These are phyloP conservation scores for Acronicta leporina DNA, from an alignment of 2,888 invertebrate species.

Conservation along the genomic window DNA sequence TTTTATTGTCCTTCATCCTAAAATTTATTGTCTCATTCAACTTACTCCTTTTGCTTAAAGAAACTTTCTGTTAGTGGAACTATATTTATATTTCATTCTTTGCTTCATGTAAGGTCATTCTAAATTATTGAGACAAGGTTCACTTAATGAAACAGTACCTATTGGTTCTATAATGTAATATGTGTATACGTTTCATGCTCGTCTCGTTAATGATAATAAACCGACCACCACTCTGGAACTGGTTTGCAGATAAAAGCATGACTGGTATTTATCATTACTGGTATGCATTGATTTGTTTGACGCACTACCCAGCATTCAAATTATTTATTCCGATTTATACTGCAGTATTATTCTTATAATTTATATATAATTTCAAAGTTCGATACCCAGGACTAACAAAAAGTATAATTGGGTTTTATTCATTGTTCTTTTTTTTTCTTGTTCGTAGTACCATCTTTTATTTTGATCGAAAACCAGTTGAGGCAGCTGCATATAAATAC, in stretches of 20 bases:
- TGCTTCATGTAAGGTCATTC: slow-evolving; percentile 7
- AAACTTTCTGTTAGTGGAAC: slow-evolving; percentile 1
- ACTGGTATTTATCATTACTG: background rate
- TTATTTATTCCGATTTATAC: slow-evolving; percentile 28
- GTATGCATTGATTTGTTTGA: slow-evolving; percentile 1
- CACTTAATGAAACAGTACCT: slow-evolving; percentile 22
- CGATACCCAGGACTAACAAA: slow-evolving; percentile 30
- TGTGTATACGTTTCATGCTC: slow-evolving; percentile 11
- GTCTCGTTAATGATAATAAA: slow-evolving; percentile 33
- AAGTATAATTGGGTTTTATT: slow-evolving; percentile 42
- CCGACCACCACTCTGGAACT: slow-evolving; percentile 22
- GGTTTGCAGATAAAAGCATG: slow-evolving; percentile 28
- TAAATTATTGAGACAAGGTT: slow-evolving; percentile 14
- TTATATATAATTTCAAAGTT: slow-evolving; percentile 17
- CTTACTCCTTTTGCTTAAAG: slow-evolving; percentile 5
- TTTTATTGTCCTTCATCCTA: slow-evolving; percentile 19
- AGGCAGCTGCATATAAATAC: slow-evolving; percentile 46
- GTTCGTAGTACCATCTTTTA: slow-evolving; percentile 38
- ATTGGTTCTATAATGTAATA: no score
- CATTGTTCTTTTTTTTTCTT: slow-evolving; percentile 36
- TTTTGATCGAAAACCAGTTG: slow-evolving; percentile 46
- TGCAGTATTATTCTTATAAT: slow-evolving; percentile 6
- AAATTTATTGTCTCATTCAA: slow-evolving; percentile 12
- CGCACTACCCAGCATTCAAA: slow-evolving; percentile 1
- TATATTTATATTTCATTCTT: slow-evolving; percentile 10